These are phyloP conservation scores for Leucoraja erinaceus DNA, from an alignment of 2,113 vertebrate genomes.

Conservation along the genomic window DNA sequence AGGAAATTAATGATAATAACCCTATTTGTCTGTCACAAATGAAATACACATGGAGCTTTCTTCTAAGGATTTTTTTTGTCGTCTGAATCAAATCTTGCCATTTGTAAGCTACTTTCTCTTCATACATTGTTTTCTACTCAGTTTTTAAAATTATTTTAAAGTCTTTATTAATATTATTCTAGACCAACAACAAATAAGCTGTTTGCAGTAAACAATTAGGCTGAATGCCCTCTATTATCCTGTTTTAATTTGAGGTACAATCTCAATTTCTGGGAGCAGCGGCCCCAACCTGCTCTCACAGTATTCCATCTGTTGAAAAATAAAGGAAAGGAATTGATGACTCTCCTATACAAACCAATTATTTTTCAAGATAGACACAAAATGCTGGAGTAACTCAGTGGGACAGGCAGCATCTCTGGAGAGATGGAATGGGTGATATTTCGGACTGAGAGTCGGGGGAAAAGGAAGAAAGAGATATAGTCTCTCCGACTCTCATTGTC, in stretches of 20 bases:
- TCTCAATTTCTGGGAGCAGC: not conserved
- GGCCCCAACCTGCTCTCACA: not conserved
- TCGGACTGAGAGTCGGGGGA: no score
- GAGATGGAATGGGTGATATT: no score
- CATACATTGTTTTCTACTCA: not conserved
- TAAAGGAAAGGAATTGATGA: not conserved
- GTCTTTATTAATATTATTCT: not conserved
- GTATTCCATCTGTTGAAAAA: not conserved
- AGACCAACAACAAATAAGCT: not conserved
- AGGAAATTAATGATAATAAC: not conserved
- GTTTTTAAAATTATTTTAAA: not conserved
- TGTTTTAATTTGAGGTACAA: not conserved
- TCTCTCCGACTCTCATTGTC: no score
- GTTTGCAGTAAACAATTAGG: not conserved
- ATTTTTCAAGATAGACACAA: no score
- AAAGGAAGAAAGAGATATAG: no score
- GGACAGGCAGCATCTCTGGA: no score
- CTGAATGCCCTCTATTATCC: not conserved
- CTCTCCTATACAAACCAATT: not conserved
- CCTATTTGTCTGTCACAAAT: no score
- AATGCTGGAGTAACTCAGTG: no score
- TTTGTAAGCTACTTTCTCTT: not conserved
- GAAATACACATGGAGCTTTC: no score
- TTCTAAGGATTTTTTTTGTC: no score
- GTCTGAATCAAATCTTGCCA: not conserved